phyloP scores from a whole-genome alignment of 1,140 invertebrate species.

The Papilio polyxenes region DNA sequence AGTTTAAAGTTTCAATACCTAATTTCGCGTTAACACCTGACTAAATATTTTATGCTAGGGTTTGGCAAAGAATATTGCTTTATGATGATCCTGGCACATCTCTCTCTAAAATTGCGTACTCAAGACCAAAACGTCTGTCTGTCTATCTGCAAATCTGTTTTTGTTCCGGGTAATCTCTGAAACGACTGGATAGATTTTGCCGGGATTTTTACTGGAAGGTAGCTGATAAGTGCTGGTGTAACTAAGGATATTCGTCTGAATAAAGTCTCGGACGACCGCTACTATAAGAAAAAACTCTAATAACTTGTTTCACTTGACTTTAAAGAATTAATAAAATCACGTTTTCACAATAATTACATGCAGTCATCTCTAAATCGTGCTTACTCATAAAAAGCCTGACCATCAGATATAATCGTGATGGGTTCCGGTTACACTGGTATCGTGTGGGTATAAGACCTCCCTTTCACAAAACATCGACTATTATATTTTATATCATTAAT shows the following conservation, averaged over 20 bases:
- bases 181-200: no score
- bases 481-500: neutral
- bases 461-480: conserved; percentile 7
- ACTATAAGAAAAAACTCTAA: neutral
- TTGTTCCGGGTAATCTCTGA: no score
- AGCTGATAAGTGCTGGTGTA: no score
- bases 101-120: no score
- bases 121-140: no score
- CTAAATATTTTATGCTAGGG: no score
- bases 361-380: conserved; percentile 10
- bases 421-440: conserved; percentile 4
- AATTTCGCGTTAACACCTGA: neutral
- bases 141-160: no score
- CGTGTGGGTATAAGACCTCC: conserved; percentile 1
- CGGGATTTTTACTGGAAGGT: no score
- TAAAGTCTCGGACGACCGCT: no score
- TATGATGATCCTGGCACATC: no score
- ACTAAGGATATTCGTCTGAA: no score
- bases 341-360: neutral
- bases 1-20: neutral
- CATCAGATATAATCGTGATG: conserved; percentile 12
- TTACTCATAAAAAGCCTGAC: conserved; percentile 8
- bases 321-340: conserved; percentile 1
- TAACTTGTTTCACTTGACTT: neutral
- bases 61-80: no score